Base-by-base conservation (phyloP, 2,888 invertebrate species). In the Eupithecia abbreviata region DNA sequence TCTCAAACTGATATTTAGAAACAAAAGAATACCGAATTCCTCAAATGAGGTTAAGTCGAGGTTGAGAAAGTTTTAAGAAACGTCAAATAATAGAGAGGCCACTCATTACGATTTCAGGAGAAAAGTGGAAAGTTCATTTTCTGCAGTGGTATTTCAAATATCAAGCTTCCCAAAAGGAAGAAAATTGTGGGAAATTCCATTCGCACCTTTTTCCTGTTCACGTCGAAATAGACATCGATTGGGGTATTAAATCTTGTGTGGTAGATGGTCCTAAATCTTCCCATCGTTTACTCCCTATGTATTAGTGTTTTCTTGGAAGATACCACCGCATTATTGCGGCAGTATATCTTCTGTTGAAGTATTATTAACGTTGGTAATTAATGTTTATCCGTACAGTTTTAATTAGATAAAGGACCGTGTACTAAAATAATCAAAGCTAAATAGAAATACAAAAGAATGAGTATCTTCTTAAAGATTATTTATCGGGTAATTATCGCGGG, bases 211-310 rank as follows among this genome's bases (percentile, higher is more conserved):
- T 68, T 18, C 55, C 18, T 30, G 10, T 15, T 66, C 58, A 9
- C 65, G 49, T 72, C 68, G 62, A 43, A 72, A 51, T 42, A 69
- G 65, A 72, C 72, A 51, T 76, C 42, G 47, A 68, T 72, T 69
- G 47, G 65, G 42, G 47, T 55, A 66, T 47, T 72, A 74, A 77
- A 77, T 77, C 74, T 75, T 75, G 10, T n/a, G 72, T 30, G 13
- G 55, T 30, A 42, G 66, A 15, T 71, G 43, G 4, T 15, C 15
- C 43, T 77, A 58, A 72, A 77, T 75, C 71, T 74, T 72, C 43
- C 47, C 12, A 47, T 47, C 69, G 69, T 69, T 45, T 69, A 49
- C 47, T 47, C 69, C 18, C 69, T 30, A 66, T 45, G 69, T 69
- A 69, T 47, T 68, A 47, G 47, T 49, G n/a, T 73, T 58, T 71